phyloP scores from a whole-genome alignment of 2,888 invertebrate genomes.

The Lycophotia porphyrea region DNA sequence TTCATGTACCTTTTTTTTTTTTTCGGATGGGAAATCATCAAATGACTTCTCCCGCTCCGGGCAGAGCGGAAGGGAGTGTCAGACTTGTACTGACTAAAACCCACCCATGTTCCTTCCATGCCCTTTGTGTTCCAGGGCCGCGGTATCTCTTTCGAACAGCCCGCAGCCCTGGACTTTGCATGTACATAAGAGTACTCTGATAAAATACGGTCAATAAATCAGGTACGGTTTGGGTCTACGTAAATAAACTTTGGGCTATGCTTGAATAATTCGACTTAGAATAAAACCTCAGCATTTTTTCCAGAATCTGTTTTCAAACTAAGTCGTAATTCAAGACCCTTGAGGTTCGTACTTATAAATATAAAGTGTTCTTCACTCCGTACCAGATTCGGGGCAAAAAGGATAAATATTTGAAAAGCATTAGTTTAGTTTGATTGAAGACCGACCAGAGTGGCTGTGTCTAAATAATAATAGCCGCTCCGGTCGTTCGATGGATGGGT shows the following conservation, averaged over 20 bases:
- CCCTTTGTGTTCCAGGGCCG: too few species aligned
- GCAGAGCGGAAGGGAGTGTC: too few species aligned
- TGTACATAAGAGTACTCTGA: too few species aligned
- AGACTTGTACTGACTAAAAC: too few species aligned
- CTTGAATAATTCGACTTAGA: background rate
- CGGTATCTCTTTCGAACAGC: too few species aligned
- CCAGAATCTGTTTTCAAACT: background rate
- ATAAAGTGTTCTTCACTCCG: slow-evolving; percentile 8
- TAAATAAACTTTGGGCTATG: background rate
- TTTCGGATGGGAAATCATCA: too few species aligned
- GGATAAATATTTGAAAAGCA: background rate
- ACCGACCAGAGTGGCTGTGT: too few species aligned
- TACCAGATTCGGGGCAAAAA: background rate
- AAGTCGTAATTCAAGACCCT: background rate
- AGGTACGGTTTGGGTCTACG: slow-evolving; percentile 2
- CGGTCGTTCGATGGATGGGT: too few species aligned
- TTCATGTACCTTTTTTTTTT: background rate
- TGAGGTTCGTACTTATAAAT: slow-evolving; percentile 18
- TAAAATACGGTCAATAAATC: slow-evolving; percentile 28
- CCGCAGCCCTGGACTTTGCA: too few species aligned
- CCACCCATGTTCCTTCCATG: too few species aligned
- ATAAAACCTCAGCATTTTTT: background rate
- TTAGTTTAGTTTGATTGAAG: background rate
- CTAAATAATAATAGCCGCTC: too few species aligned
- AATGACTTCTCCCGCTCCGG: too few species aligned